Percentiles rank a stretch among this genome's conserved stretches.
phyloP scores from a whole-genome alignment of 2,888 invertebrate species.

The Melipona bicolor region DNA sequence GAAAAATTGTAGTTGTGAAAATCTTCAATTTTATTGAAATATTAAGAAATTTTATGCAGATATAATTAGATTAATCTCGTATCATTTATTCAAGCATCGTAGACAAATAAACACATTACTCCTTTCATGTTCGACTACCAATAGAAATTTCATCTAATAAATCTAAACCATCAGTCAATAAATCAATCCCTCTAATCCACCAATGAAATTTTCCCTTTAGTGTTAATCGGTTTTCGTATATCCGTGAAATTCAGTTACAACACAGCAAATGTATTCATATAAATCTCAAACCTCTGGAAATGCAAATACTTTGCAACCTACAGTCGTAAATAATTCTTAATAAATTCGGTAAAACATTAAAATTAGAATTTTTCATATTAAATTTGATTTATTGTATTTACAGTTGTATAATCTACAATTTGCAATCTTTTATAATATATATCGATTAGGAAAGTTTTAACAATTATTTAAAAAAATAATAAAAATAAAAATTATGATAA shows the following conservation, averaged over 20 bases:
- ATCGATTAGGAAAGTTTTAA: too few species aligned
- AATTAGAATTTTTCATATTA: not conserved
- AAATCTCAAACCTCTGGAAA: not conserved
- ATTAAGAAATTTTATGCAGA: too few species aligned
- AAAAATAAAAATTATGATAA: too few species aligned
- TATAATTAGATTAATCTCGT: not conserved
- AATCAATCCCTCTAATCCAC: conserved; percentile 17
- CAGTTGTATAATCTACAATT: too few species aligned
- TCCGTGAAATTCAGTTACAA: conserved; percentile 11
- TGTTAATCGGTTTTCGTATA: conserved; percentile 16
- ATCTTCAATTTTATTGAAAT: too few species aligned
- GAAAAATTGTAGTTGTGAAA: too few species aligned
- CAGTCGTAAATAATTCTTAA: not conserved
- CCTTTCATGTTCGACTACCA: not conserved
- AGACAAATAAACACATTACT: not conserved
- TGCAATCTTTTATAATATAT: too few species aligned
- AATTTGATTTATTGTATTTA: not conserved
- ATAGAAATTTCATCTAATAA: conserved; percentile 17
- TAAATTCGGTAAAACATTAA: not conserved
- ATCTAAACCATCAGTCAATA: conserved; percentile 9
- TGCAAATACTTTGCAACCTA: not conserved
- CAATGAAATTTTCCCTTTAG: conserved; percentile 3
- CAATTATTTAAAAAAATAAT: too few species aligned
- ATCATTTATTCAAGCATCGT: not conserved
- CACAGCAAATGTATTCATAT: not conserved